Conservation (phyloP, 2,113 vertebrate species). For the Deroptyus accipitrinus region DNA sequence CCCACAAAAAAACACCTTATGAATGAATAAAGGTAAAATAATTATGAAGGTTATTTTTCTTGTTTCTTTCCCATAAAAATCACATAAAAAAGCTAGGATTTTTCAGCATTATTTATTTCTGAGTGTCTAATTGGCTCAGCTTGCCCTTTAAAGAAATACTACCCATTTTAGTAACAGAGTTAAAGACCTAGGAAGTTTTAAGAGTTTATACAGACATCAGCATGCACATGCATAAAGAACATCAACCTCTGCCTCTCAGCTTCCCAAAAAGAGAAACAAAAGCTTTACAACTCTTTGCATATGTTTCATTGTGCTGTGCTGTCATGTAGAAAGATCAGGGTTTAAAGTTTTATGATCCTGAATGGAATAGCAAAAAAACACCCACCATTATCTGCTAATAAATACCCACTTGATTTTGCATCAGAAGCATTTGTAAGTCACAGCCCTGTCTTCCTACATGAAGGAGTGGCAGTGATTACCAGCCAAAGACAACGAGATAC, state of each 20-base stretch:
- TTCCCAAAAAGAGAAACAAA: not conserved
- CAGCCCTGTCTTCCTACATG: not conserved
- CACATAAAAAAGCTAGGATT: not conserved
- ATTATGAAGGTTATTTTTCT: not conserved
- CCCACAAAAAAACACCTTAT: not conserved
- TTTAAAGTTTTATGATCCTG: not conserved
- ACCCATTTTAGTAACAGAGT: not conserved
- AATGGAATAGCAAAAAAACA: not conserved
- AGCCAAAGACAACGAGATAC: slow-evolving; percentile 4
- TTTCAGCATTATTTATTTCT: not conserved
- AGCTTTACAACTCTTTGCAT: not conserved
- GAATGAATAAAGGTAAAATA: not conserved
- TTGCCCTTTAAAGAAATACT: not conserved
- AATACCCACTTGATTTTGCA: slow-evolving; percentile 8
- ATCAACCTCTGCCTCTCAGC: not conserved
- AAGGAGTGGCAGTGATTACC: not conserved
- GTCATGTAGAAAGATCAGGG: not conserved
- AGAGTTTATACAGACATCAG: not conserved
- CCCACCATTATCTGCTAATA: not conserved
- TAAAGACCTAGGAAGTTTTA: not conserved
- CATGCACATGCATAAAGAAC: not conserved
- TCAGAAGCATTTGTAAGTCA: not conserved
- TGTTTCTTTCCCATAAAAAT: not conserved
- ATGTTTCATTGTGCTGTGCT: not conserved
- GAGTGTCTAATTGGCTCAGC: not conserved